These are phyloP conservation scores for Bufo bufo DNA, from an alignment of 2,113 vertebrate species.

Conservation along the genomic window DNA sequence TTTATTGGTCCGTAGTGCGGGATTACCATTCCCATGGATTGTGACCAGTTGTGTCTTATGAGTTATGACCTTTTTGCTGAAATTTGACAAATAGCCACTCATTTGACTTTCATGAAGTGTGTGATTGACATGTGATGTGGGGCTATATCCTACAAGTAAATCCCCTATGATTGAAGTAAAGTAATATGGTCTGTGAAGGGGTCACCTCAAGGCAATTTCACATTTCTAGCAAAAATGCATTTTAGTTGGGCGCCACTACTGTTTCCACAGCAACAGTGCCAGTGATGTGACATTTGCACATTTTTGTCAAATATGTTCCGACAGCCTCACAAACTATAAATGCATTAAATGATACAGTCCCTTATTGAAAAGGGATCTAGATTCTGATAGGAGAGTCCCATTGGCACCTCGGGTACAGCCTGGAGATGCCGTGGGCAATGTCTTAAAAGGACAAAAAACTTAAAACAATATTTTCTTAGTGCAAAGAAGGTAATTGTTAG, in stretches of 20 bases:
- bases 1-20: no score
- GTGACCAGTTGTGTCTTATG: neutral
- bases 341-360: neutral
- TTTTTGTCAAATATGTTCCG: slow-evolving; percentile 17
- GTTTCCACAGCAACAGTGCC: neutral
- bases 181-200: neutral
- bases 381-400: neutral
- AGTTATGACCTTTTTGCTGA: neutral
- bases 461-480: neutral
- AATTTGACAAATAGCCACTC: neutral
- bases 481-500: neutral
- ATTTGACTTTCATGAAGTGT: neutral
- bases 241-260: neutral
- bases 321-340: neutral
- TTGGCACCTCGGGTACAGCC: neutral
- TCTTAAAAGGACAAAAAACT: neutral
- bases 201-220: slow-evolving; percentile 4
- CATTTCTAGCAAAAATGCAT: slow-evolving; percentile 11
- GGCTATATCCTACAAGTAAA: neutral
- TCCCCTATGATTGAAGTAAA: neutral
- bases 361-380: neutral
- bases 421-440: neutral
- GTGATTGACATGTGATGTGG: neutral
- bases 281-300: slow-evolving; percentile 15
- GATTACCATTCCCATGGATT: no score